These are phyloP conservation scores for Scaptomyza caliginosa DNA, from an alignment of 2,888 invertebrate genomes.

Conservation along the genomic window DNA sequence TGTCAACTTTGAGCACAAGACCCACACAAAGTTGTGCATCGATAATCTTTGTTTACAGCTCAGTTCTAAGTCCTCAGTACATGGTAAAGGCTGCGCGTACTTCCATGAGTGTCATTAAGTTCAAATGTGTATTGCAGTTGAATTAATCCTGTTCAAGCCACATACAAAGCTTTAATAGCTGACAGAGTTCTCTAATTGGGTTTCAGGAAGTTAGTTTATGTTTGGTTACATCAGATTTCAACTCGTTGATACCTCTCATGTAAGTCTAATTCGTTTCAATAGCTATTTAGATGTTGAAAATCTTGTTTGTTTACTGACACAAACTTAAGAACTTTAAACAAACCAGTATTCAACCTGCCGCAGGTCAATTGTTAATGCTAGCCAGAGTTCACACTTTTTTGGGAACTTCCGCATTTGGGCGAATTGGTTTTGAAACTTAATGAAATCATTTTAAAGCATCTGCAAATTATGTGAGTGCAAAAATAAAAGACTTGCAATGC, in stretches of 20 bases:
- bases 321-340: not conserved
- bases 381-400: not conserved
- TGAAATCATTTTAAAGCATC: constrained; percentile 34
- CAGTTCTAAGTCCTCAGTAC: not conserved
- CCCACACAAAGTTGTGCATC: constrained; percentile 24
- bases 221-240: not conserved
- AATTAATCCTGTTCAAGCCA: not conserved
- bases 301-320: constrained; percentile 1
- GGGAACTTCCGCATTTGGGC: not conserved
- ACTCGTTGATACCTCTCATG: not conserved
- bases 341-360: constrained; percentile 9
- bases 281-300: not conserved
- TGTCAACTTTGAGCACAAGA: constrained; percentile 28
- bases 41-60: constrained; percentile 45
- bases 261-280: not conserved
- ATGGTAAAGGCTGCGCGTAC: not conserved
- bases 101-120: constrained; percentile 38
- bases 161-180: not conserved
- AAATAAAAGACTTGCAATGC: constrained; percentile 19
- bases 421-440: constrained; percentile 34
- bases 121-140: constrained; percentile 5
- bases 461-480: constrained; percentile 19
- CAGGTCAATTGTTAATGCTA: constrained; percentile 7
- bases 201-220: not conserved
- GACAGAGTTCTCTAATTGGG: not conserved